phyloP scores from a whole-genome alignment of 2,888 invertebrate species.

The Pammene aurita region DNA sequence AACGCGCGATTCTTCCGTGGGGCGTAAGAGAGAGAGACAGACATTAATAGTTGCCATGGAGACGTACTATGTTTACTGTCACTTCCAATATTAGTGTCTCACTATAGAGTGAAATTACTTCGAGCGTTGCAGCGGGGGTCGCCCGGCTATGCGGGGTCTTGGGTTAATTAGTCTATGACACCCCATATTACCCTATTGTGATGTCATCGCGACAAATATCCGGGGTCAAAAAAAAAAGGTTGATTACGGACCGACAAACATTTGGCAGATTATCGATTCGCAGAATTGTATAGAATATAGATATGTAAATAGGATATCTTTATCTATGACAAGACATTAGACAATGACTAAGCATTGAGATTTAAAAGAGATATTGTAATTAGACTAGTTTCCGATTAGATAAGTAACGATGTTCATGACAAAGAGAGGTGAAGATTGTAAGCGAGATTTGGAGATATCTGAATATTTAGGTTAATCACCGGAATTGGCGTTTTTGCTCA shows the following conservation, averaged over 20 bases:
- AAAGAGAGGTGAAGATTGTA: not conserved
- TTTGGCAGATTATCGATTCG: not conserved
- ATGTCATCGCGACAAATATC: no score
- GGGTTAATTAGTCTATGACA: no score
- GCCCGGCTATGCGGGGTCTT: no score
- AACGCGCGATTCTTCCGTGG: no score
- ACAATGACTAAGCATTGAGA: not conserved
- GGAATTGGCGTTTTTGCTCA: not conserved
- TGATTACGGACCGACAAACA: not conserved
- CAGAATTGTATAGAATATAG: not conserved
- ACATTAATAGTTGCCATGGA: no score
- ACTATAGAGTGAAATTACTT: no score
- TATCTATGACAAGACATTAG: not conserved
- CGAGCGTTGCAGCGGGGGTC: no score
- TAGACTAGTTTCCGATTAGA: not conserved
- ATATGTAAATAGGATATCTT: not conserved
- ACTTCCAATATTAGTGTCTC: no score
- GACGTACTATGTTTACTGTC: no score
- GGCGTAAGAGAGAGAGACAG: no score
- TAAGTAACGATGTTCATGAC: not conserved
- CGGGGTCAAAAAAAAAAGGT: no score
- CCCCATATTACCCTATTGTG: no score
- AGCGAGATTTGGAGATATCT: not conserved
- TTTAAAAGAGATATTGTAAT: not conserved
- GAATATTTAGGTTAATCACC: not conserved